A percentile compares a stretch with the other conserved stretches of the same genome.
phyloP scores from a whole-genome alignment of 2,888 invertebrate species.

The Hirtodrosophila histrioides region DNA sequence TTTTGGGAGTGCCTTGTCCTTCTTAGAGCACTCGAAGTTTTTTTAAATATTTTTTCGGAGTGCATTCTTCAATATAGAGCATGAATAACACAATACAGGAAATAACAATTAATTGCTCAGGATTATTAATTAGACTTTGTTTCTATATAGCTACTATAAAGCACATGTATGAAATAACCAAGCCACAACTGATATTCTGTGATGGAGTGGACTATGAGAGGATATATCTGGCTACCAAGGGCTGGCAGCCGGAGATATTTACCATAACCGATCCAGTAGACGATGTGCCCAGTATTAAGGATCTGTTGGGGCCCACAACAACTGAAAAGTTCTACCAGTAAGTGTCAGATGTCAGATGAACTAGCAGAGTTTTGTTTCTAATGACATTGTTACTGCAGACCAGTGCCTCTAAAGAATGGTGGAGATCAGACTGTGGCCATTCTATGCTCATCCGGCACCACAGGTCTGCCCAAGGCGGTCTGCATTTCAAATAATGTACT shows the following conservation, averaged over 20 bases:
- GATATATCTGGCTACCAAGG: conserved; percentile 43
- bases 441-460: conserved; percentile 74
- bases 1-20: no score
- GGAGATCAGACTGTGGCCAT: conserved; percentile 64
- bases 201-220: conserved; percentile 55
- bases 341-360: conserved; percentile 3
- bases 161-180: conserved; percentile 50
- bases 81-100: no score
- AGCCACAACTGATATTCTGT: conserved; percentile 59
- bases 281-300: conserved; percentile 48
- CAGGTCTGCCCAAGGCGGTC: conserved; percentile 71
- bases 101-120: no score
- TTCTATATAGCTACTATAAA: conserved; percentile 38
- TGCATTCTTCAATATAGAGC: no score
- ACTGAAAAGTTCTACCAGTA: conserved; percentile 56
- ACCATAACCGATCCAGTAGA: conserved; percentile 53
- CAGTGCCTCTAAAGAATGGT: conserved; percentile 46
- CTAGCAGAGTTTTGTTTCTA: neutral
- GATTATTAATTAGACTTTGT: no score
- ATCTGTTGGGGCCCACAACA: conserved; percentile 37
- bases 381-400: conserved; percentile 17
- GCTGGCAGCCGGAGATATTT: conserved; percentile 49
- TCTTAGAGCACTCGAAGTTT: no score
- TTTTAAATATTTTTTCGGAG: no score
- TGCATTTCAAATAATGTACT: conserved; percentile 55